Conservation (phyloP, 2,888 invertebrate species). For the Eilema sororculum region DNA sequence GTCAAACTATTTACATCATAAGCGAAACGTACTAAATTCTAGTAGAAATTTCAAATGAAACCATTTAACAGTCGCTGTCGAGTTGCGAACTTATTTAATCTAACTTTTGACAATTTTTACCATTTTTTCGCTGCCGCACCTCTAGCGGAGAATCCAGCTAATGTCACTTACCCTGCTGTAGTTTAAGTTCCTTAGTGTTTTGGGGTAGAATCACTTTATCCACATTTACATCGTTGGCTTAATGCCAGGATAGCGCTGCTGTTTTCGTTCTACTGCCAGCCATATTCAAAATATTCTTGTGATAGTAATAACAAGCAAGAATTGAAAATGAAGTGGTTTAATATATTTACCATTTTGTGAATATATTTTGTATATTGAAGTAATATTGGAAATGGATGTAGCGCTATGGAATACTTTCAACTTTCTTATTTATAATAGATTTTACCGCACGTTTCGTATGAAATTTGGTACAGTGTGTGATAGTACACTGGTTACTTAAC, state of each 20-base stretch:
- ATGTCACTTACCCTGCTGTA: slow-evolving; percentile 54
- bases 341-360: slow-evolving; percentile 15
- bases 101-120: slow-evolving; percentile 71
- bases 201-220: slow-evolving; percentile 67
- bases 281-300: slow-evolving; percentile 48
- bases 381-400: slow-evolving; percentile 12
- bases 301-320: slow-evolving; percentile 52
- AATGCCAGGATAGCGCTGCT: slow-evolving; percentile 52
- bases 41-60: slow-evolving; percentile 57
- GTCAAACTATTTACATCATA: slow-evolving; percentile 39
- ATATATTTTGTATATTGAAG: slow-evolving; percentile 30
- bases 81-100: slow-evolving; percentile 71
- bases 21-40: slow-evolving; percentile 27
- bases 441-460: not conserved
- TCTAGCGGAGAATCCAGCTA: slow-evolving; percentile 42
- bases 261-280: slow-evolving; percentile 57
- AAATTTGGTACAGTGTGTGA: not conserved
- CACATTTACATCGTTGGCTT: slow-evolving; percentile 65
- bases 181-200: slow-evolving; percentile 64
- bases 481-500: no score
- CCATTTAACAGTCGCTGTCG: slow-evolving; percentile 53
- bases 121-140: slow-evolving; percentile 50
- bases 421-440: not conserved
- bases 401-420: not conserved
- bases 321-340: slow-evolving; percentile 49